A percentile compares a stretch with the other conserved stretches of the same genome.
Evolutionary conservation across 2,888 invertebrate species (phyloP).

Genomic region (Escarpia spicata): DNA sequence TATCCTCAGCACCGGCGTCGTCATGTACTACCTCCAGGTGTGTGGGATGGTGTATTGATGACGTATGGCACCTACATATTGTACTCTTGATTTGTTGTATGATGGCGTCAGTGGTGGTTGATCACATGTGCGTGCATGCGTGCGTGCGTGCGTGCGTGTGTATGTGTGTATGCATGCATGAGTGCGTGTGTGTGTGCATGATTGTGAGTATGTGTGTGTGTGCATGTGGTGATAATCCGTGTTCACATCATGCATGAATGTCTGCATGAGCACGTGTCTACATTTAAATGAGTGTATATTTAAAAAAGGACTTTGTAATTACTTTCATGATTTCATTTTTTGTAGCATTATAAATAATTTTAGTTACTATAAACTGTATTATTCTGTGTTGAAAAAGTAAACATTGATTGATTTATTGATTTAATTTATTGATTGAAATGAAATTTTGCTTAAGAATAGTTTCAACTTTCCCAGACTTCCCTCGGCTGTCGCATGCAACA

Average conservation of each 20-base stretch:
- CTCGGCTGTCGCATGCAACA: background rate
- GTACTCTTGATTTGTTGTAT: too few relatives aligned
- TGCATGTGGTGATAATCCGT: slow-evolving; percentile 69
- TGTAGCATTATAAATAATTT: too few relatives aligned
- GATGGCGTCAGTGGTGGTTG: too few relatives aligned
- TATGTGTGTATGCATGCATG: too few relatives aligned
- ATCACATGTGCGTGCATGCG: too few relatives aligned
- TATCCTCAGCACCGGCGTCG: slow-evolving; percentile 85
- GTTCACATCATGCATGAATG: background rate
- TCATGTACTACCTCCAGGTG: slow-evolving; percentile 85
- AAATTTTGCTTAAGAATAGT: background rate
- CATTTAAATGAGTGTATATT: background rate
- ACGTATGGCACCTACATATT: too few relatives aligned
- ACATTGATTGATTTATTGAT: background rate
- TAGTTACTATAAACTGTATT: too few relatives aligned
- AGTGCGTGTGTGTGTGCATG: background rate
- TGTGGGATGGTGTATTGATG: background rate
- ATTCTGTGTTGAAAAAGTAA: too few relatives aligned
- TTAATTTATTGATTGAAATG: too few relatives aligned
- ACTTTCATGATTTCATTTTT: too few relatives aligned
- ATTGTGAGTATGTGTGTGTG: background rate
- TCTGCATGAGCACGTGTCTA: background rate
- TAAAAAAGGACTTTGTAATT: too few relatives aligned
- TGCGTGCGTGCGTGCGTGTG: too few relatives aligned
- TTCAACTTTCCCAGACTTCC: background rate